Evolutionary conservation across 2,113 vertebrate genomes (phyloP).

Genomic region (Gyps fulvus): DNA sequence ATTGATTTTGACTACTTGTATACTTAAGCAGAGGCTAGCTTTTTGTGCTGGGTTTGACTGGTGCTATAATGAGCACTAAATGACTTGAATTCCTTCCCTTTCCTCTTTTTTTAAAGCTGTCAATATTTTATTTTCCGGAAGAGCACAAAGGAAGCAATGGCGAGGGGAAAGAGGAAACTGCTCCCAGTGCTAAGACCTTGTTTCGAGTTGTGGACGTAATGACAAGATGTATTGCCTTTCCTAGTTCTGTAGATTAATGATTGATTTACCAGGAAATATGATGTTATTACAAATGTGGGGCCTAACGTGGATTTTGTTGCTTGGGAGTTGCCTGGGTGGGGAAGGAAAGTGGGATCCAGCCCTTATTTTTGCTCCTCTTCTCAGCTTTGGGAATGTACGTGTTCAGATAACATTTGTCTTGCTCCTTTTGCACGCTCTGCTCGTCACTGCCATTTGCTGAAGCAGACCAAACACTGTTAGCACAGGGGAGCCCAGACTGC

Average conservation of each 20-base stretch:
- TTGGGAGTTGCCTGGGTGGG: slow-evolving; percentile 35
- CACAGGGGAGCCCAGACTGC: neutral
- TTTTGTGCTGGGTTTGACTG: neutral
- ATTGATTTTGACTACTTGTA: neutral
- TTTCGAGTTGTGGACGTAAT: neutral
- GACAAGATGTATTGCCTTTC: neutral
- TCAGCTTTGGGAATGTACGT: neutral
- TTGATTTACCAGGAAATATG: slow-evolving; percentile 37
- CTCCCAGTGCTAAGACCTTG: neutral
- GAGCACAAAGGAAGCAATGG: neutral
- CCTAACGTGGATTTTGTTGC: slow-evolving; percentile 16
- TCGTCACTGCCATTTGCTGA: neutral
- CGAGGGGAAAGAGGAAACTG: neutral
- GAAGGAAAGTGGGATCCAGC: slow-evolving; percentile 22
- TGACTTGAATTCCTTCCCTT: neutral
- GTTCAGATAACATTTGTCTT: slow-evolving; percentile 2
- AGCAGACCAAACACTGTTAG: neutral
- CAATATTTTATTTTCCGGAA: neutral
- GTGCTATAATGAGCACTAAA: neutral
- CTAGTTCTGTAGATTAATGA: neutral
- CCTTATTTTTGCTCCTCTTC: neutral
- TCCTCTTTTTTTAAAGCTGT: neutral
- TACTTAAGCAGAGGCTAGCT: neutral
- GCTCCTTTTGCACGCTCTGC: neutral
- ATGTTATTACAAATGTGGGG: slow-evolving; percentile 28